Conservation (phyloP, 2,113 vertebrate species). For the Myrmecophaga tridactyla region DNA sequence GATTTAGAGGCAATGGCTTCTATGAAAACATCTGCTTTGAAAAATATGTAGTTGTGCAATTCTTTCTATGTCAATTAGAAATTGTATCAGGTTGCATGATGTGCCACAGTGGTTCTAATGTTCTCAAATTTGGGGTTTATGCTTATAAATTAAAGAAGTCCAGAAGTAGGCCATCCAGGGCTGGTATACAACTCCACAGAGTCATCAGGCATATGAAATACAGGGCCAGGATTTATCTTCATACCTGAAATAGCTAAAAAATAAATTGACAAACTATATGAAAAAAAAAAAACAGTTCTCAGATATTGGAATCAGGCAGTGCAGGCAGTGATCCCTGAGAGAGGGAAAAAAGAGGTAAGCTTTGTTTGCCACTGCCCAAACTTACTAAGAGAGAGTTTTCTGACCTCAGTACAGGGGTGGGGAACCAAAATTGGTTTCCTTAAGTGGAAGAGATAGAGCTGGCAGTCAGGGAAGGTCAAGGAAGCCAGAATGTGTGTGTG, state of each 20-base stretch:
- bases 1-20: background rate
- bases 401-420: background rate
- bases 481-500: background rate
- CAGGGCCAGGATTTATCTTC: background rate
- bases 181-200: background rate
- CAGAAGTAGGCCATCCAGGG: background rate
- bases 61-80: background rate
- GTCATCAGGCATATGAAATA: background rate
- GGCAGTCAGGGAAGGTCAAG: background rate
- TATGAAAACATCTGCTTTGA: background rate
- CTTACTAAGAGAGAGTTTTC: background rate
- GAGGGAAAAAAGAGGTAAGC: background rate
- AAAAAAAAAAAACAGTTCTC: background rate
- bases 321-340: background rate
- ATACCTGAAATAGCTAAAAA: background rate
- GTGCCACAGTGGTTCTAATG: background rate
- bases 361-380: background rate
- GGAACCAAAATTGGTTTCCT: background rate
- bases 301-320: background rate
- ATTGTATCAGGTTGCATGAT: background rate
- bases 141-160: background rate
- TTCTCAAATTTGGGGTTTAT: background rate
- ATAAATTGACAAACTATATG: background rate
- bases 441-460: background rate
- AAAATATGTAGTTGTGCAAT: background rate